Conservation (phyloP, 2,888 invertebrate species). For the Oligia strigilis region DNA sequence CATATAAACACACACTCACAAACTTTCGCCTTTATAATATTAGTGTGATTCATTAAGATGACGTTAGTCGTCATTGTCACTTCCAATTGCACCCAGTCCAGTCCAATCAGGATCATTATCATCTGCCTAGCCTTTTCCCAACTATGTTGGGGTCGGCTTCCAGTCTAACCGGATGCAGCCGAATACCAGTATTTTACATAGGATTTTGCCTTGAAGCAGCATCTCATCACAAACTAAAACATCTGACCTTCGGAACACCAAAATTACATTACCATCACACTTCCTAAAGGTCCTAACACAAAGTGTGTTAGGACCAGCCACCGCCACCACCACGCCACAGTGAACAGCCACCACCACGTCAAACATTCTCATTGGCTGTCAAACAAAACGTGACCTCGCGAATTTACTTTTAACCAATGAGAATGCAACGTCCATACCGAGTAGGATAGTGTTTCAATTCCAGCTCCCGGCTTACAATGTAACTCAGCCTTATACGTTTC, state of each 20-base stretch:
- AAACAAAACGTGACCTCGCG: not conserved
- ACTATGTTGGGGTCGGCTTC: no score
- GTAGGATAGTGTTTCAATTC: not conserved
- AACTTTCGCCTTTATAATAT: no score
- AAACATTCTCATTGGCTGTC: not conserved
- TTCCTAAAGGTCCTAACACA: not conserved
- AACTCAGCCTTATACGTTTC: constrained; percentile 22
- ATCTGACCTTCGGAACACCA: not conserved
- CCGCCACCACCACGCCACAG: no score
- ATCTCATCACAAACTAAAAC: not conserved
- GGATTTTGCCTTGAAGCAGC: not conserved
- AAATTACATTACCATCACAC: not conserved
- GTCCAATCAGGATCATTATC: no score
- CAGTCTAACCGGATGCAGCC: no score
- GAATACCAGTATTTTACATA: no score
- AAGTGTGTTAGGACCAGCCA: no score
- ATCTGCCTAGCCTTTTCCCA: no score
- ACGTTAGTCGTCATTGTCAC: not conserved
- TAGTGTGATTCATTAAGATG: not conserved
- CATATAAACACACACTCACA: no score
- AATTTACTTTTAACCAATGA: not conserved
- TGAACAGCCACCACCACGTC: not conserved
- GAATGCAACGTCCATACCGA: not conserved
- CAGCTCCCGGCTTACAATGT: not conserved
- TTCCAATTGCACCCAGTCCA: no score